Percentiles rank a stretch among this genome's conserved stretches.
phyloP scores from a whole-genome alignment of 2,797 vertebrate species.

The Gadopsis bispinosus region DNA sequence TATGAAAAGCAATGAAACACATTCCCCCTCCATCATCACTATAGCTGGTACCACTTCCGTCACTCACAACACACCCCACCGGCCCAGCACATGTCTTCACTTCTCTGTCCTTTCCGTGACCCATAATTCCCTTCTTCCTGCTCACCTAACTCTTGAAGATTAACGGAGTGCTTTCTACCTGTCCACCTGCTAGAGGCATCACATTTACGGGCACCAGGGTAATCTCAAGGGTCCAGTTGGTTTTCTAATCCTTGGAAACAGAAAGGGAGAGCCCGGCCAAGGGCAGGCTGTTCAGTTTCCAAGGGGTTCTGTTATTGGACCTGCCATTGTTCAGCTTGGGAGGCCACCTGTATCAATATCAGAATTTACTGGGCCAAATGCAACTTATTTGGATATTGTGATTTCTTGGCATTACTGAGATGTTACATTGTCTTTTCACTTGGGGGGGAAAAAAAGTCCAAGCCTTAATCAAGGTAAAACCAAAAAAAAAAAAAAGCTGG shows the following conservation, averaged over 20 bases:
- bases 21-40: conserved; percentile 9
- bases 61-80: conserved; percentile 33
- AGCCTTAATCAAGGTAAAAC: neutral
- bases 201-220: conserved; percentile 72
- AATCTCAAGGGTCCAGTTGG: conserved; percentile 75
- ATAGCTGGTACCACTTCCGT: neutral
- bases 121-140: conserved; percentile 84
- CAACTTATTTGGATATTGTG: conserved; percentile 58
- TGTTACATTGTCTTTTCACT: conserved; percentile 10
- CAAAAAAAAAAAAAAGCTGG: neutral
- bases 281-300: conserved; percentile 66
- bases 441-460: neutral
- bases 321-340: conserved; percentile 67
- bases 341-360: conserved; percentile 72
- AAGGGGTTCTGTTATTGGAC: conserved; percentile 63
- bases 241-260: conserved; percentile 78
- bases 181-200: conserved; percentile 85
- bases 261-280: conserved; percentile 56
- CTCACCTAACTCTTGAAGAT: conserved; percentile 78
- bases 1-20: conserved; percentile 8
- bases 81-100: conserved; percentile 46
- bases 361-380: conserved; percentile 58
- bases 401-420: conserved; percentile 56
- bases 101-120: conserved; percentile 77
- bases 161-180: conserved; percentile 78